phyloP scores from a whole-genome alignment of 1,140 invertebrate species.

The Dendroctonus ponderosae region DNA sequence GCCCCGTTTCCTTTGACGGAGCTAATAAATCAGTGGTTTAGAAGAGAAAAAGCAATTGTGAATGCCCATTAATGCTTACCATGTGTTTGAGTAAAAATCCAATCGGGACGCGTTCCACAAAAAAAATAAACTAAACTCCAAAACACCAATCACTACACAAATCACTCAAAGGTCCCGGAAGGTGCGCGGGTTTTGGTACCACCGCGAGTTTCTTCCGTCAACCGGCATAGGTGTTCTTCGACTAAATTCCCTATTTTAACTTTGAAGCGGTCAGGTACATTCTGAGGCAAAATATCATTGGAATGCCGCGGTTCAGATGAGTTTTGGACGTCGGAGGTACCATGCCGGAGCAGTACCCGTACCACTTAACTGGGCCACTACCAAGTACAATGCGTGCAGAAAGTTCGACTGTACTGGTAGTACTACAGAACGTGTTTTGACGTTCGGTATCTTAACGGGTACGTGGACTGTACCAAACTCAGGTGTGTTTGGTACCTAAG shows the following conservation, averaged over 20 bases:
- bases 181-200: constrained; percentile 41
- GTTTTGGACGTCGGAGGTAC: constrained; percentile 15
- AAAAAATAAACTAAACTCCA: constrained; percentile 29
- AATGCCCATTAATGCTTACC: constrained; percentile 38
- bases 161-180: constrained; percentile 26
- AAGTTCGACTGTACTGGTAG: constrained; percentile 35
- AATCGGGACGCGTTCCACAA: constrained; percentile 15
- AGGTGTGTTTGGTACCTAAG: constrained; percentile 49
- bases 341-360: constrained; percentile 16
- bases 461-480: constrained; percentile 45
- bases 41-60: neutral
- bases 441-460: neutral
- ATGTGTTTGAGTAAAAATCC: constrained; percentile 45
- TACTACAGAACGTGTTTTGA: constrained; percentile 13
- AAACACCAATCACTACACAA: constrained; percentile 25
- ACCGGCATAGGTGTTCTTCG: constrained; percentile 46
- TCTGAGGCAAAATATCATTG: constrained; percentile 48
- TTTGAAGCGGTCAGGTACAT: constrained; percentile 49
- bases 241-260: constrained; percentile 47
- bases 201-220: constrained; percentile 36
- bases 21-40: no score
- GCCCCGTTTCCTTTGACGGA: no score
- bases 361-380: constrained; percentile 35
- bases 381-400: constrained; percentile 36
- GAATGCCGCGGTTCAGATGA: constrained; percentile 46